phyloP scores from a whole-genome alignment of 2,888 invertebrate genomes.

The Drosophila acutilabella region DNA sequence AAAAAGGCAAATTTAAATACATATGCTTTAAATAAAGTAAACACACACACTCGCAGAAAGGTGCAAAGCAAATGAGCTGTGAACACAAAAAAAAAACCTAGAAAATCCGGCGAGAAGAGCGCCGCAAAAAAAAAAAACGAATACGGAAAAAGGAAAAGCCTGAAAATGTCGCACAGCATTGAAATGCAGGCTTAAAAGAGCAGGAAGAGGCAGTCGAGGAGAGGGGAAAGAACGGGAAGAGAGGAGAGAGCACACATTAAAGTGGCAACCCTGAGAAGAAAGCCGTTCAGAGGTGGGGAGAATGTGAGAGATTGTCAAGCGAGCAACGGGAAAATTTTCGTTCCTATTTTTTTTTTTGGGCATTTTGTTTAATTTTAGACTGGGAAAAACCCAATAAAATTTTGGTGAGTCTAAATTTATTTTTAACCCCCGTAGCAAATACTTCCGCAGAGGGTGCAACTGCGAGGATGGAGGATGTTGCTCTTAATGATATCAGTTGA shows the following conservation, averaged over 20 bases:
- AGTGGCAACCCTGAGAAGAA: conserved; percentile 46
- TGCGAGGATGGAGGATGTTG: conserved; percentile 59
- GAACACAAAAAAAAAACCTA: conserved; percentile 32
- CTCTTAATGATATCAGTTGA: conserved; percentile 74
- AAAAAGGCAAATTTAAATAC: conserved; percentile 49
- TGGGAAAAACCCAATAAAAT: conserved; percentile 70
- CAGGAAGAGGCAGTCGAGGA: conserved; percentile 14
- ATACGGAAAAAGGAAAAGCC: conserved; percentile 50
- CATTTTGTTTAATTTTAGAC: conserved; percentile 72
- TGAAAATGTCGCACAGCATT: conserved; percentile 67
- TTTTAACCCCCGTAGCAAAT: conserved; percentile 60
- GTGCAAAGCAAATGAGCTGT: conserved; percentile 77
- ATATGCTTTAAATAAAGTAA: conserved; percentile 49
- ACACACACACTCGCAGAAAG: conserved; percentile 37
- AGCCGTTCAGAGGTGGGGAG: not conserved
- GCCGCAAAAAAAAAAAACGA: not conserved
- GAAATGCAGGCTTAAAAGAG: conserved; percentile 26
- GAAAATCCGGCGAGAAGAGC: conserved; percentile 9
- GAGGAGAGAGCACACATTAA: conserved; percentile 22
- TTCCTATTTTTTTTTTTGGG: conserved; percentile 57
- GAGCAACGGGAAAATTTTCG: conserved; percentile 14
- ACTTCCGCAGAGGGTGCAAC: conserved; percentile 64
- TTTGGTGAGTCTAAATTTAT: conserved; percentile 59
- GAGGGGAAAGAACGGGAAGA: conserved; percentile 1
- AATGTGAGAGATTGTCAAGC: conserved; percentile 61